Evolutionary conservation across 2,113 vertebrate genomes (phyloP).

Genomic region (Antechinus stuartii): DNA sequence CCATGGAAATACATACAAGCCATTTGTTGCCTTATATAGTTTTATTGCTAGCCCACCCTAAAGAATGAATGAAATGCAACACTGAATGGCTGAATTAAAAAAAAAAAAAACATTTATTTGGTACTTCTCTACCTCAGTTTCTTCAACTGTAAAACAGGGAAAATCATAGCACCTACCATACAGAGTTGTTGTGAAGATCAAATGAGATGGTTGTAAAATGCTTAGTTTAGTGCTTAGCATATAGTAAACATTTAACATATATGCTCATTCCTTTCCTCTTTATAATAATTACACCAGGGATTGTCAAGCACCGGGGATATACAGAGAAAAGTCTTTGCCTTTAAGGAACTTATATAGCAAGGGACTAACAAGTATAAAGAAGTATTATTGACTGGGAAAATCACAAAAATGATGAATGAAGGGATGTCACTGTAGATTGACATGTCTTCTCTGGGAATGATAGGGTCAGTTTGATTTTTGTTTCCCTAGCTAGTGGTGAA

Average conservation of each 20-base stretch:
- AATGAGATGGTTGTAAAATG: no score
- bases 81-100: background rate
- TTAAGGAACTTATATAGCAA: background rate
- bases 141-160: no score
- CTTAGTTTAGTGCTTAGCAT: no score
- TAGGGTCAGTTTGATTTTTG: background rate
- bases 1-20: slow-evolving; percentile 26
- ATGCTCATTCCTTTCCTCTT: no score
- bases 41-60: background rate
- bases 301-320: background rate
- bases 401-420: background rate
- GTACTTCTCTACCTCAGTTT: background rate
- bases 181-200: no score
- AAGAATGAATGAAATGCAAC: background rate
- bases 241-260: no score
- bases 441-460: background rate
- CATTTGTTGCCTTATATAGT: slow-evolving; percentile 30
- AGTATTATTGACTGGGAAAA: background rate
- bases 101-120: background rate
- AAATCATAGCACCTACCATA: no score
- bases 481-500: background rate
- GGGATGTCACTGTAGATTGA: background rate
- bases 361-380: background rate
- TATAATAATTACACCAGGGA: background rate
- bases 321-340: background rate